phyloP scores from a whole-genome alignment of 2,113 vertebrate genomes.

The Corydoras maculifer region DNA sequence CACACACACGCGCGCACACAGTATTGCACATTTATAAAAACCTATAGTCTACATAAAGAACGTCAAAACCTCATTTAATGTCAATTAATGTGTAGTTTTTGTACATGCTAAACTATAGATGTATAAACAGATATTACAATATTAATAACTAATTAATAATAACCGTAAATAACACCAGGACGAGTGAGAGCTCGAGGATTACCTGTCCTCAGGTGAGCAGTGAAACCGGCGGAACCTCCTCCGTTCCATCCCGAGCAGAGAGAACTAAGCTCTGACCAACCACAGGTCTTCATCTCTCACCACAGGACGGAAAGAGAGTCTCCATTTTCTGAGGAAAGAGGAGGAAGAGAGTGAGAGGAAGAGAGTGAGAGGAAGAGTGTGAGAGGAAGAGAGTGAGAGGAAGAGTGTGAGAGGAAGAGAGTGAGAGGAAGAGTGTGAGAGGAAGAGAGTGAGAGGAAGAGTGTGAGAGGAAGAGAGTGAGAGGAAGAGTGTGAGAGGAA shows the following conservation, averaged over 20 bases:
- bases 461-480: conserved; percentile 54
- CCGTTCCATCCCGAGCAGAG: background rate
- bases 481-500: conserved; percentile 59
- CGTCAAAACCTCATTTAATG: too few relatives aligned
- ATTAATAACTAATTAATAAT: too few relatives aligned
- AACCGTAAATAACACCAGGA: background rate
- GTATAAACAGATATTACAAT: too few relatives aligned
- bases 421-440: conserved; percentile 52
- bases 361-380: conserved; percentile 57
- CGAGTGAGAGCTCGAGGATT: background rate
- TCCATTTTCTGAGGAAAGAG: conserved; percentile 42
- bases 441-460: conserved; percentile 47
- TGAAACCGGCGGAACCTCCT: background rate
- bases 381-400: conserved; percentile 46
- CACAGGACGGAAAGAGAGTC: background rate
- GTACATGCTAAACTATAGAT: too few relatives aligned
- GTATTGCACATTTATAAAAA: too few relatives aligned
- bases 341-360: conserved; percentile 6
- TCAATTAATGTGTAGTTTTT: too few relatives aligned
- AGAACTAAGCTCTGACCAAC: background rate
- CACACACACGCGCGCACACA: too few relatives aligned
- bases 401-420: conserved; percentile 58
- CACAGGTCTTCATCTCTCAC: background rate
- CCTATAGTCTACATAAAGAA: too few relatives aligned
- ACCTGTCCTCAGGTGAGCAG: conserved; percentile 20